These are phyloP conservation scores for Clostera curtula DNA, from an alignment of 2,888 invertebrate genomes.

Conservation along the genomic window DNA sequence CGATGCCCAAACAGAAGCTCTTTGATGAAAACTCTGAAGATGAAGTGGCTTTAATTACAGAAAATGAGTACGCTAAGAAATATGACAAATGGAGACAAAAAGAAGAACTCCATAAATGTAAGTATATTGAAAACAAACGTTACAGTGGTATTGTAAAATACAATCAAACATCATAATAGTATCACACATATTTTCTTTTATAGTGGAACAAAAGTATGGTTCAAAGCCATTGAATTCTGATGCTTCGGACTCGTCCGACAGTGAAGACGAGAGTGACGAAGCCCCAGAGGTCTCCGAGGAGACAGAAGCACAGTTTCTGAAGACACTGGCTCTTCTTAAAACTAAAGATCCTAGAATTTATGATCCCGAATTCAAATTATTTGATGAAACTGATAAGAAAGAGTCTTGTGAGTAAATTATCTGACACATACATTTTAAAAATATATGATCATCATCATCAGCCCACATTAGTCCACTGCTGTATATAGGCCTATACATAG, in stretches of 20 bases:
- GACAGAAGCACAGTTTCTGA: conserved; percentile 90
- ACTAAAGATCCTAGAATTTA: conserved; percentile 93
- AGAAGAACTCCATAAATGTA: conserved; percentile 89
- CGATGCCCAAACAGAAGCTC: conserved; percentile 49
- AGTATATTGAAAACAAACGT: conserved; percentile 24
- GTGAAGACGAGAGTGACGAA: conserved; percentile 79
- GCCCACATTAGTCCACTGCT: no score
- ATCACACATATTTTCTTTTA: conserved; percentile 22
- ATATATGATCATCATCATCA: neutral
- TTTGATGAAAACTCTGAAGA: conserved; percentile 75
- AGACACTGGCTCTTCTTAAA: conserved; percentile 89
- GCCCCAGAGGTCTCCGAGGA: conserved; percentile 75
- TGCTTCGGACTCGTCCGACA: conserved; percentile 65
- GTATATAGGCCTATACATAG: no score
- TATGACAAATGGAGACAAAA: conserved; percentile 90
- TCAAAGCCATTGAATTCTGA: conserved; percentile 63
- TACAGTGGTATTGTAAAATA: neutral
- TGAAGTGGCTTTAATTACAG: conserved; percentile 77
- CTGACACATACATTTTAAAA: neutral
- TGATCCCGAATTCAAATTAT: conserved; percentile 83
- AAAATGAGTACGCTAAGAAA: conserved; percentile 87
- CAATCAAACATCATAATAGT: no score
- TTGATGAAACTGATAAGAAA: conserved; percentile 67
- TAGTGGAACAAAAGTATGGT: conserved; percentile 86
- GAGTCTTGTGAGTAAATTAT: conserved; percentile 34